phyloP scores from a whole-genome alignment of 2,888 invertebrate species.

The Plagiodera versicolora region DNA sequence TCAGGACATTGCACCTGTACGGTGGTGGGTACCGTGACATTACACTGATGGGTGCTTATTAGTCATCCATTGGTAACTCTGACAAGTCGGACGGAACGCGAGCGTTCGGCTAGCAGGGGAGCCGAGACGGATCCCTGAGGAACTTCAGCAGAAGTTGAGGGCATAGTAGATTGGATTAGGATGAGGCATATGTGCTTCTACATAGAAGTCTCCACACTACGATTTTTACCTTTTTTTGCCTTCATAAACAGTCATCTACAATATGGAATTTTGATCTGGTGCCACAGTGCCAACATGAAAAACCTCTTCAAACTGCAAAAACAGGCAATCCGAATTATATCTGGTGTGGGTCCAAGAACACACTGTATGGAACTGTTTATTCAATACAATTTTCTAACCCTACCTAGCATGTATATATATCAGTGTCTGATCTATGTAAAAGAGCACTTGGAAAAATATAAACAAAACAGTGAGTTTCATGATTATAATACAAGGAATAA shows the following conservation, averaged over 20 bases:
- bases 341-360: background rate
- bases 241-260: background rate
- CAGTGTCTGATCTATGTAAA: too few relatives aligned
- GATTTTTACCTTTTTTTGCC: too few relatives aligned
- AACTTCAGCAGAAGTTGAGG: background rate
- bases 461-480: too few relatives aligned
- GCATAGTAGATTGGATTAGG: too few relatives aligned
- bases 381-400: background rate
- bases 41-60: slow-evolving; percentile 49
- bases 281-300: background rate
- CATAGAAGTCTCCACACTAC: too few relatives aligned
- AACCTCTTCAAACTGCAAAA: background rate
- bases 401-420: background rate
- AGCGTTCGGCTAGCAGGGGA: slow-evolving; percentile 16
- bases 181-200: too few relatives aligned
- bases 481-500: too few relatives aligned
- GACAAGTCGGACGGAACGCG: slow-evolving; percentile 45
- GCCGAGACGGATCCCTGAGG: slow-evolving; percentile 10
- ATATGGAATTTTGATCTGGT: background rate
- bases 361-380: background rate
- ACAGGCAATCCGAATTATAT: background rate
- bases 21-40: slow-evolving; percentile 42
- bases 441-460: too few relatives aligned
- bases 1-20: slow-evolving; percentile 56
- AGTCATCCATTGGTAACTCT: slow-evolving; percentile 43